These are phyloP conservation scores for Torymus aiolomorphi DNA, from an alignment of 2,888 invertebrate genomes.

Conservation along the genomic window DNA sequence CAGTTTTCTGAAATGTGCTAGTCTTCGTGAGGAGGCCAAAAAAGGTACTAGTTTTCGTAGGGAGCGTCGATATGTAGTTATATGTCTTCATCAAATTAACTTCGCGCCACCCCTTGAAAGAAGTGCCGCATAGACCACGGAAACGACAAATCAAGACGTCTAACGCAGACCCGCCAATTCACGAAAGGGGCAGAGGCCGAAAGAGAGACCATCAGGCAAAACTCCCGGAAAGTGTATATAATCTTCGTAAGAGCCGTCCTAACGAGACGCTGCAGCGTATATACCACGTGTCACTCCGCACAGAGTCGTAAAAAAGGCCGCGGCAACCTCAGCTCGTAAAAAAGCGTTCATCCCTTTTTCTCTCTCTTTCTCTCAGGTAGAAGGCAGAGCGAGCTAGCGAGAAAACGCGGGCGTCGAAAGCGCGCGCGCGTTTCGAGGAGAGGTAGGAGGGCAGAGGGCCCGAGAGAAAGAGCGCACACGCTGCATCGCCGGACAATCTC, in stretches of 20 bases:
- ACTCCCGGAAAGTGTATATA: constrained; percentile 1
- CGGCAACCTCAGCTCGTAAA: constrained; percentile 26
- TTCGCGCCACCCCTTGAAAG: too few relatives aligned
- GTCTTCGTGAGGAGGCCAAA: too few relatives aligned
- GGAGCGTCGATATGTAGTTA: too few relatives aligned
- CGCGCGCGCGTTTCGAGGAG: constrained; percentile 71
- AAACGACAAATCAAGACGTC: background rate
- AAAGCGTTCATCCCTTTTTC: background rate
- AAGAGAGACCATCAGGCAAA: background rate
- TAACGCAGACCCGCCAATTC: background rate
- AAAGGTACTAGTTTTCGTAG: too few relatives aligned
- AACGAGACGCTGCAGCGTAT: constrained; percentile 21
- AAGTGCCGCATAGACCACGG: too few relatives aligned
- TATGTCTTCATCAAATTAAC: too few relatives aligned
- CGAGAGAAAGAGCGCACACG: constrained; percentile 1
- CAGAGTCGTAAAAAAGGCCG: constrained; percentile 22
- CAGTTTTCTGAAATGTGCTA: too few relatives aligned
- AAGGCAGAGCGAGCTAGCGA: constrained; percentile 29
- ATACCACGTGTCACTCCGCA: constrained; percentile 35
- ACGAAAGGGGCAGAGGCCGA: background rate
- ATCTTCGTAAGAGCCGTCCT: constrained; percentile 34
- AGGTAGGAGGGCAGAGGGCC: background rate
- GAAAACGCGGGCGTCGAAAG: constrained; percentile 68
- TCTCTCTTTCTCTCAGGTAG: constrained; percentile 13
- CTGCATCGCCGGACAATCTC: constrained; percentile 73